These are phyloP conservation scores for Iguana delicatissima DNA, from an alignment of 2,797 vertebrate species.

Conservation along the genomic window DNA sequence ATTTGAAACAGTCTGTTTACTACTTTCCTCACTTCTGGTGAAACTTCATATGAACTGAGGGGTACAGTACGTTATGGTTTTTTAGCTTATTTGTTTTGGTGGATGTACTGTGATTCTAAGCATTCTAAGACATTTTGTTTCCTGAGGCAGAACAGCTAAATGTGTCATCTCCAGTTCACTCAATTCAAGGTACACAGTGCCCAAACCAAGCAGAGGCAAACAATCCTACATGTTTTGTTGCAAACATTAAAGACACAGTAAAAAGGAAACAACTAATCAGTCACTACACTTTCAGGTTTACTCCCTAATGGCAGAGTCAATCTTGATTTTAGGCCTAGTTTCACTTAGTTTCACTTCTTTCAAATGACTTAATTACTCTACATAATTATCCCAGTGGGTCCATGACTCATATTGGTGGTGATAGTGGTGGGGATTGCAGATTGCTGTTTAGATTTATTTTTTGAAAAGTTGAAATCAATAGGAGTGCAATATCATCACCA, in stretches of 20 bases:
- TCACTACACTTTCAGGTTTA: neutral
- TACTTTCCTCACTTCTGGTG: neutral
- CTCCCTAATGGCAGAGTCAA: neutral
- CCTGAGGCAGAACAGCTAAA: neutral
- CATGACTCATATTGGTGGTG: neutral
- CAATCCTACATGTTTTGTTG: too few species aligned
- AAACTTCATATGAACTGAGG: neutral
- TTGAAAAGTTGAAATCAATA: neutral
- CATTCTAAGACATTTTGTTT: neutral
- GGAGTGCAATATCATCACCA: neutral
- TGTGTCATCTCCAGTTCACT: neutral
- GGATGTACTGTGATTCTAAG: neutral
- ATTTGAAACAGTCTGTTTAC: neutral
- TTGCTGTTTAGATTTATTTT: neutral
- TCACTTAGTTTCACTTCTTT: neutral
- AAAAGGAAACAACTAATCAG: too few species aligned
- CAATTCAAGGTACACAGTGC: neutral
- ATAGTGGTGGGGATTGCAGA: neutral
- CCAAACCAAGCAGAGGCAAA: neutral
- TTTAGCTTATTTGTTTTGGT: too few species aligned
- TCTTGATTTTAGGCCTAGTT: neutral
- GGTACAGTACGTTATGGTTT: neutral
- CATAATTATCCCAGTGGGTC: neutral
- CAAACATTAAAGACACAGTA: too few species aligned
- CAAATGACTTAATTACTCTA: neutral